Conservation (phyloP, 2,113 vertebrate genomes). For the Erythrocercus mccallii region DNA sequence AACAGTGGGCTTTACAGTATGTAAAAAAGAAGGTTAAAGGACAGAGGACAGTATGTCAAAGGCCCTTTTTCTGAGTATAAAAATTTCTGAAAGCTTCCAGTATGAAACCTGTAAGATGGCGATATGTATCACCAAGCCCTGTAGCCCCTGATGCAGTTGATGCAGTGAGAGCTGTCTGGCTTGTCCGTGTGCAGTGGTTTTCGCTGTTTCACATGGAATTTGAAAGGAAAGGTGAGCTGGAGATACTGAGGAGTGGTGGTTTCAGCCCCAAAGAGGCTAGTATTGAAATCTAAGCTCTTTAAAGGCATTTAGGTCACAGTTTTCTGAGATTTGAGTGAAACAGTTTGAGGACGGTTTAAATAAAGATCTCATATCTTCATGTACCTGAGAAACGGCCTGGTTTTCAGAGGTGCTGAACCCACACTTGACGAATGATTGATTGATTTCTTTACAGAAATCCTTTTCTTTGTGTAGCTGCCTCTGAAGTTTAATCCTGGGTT, state of each 20-base stretch:
- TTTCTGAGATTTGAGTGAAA: not conserved
- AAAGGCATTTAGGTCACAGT: not conserved
- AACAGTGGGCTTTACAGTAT: not conserved
- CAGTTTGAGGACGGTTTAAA: slow-evolving; percentile 42
- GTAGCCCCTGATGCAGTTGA: not conserved
- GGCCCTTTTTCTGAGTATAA: not conserved
- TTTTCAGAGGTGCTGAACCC: slow-evolving; percentile 62
- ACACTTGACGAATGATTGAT: slow-evolving; percentile 50
- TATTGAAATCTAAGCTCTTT: not conserved
- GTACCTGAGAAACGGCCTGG: slow-evolving; percentile 48
- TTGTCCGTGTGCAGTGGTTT: fast-evolving
- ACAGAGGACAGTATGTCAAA: not conserved
- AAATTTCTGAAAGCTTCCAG: not conserved
- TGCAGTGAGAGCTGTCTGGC: not conserved
- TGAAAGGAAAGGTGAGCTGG: not conserved
- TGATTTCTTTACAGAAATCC: slow-evolving; percentile 45
- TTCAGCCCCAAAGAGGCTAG: not conserved
- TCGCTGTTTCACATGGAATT: not conserved
- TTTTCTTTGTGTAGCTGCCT: slow-evolving; percentile 23
- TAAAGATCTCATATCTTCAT: slow-evolving; percentile 8
- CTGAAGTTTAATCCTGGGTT: slow-evolving; percentile 43
- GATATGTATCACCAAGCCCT: not conserved
- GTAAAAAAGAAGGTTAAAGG: not conserved
- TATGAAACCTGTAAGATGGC: not conserved
- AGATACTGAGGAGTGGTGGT: not conserved